Evolutionary conservation across 2,888 invertebrate genomes (phyloP), one percentile per base, ranked within the genome.

Genomic region (Timema cristinae): DNA sequence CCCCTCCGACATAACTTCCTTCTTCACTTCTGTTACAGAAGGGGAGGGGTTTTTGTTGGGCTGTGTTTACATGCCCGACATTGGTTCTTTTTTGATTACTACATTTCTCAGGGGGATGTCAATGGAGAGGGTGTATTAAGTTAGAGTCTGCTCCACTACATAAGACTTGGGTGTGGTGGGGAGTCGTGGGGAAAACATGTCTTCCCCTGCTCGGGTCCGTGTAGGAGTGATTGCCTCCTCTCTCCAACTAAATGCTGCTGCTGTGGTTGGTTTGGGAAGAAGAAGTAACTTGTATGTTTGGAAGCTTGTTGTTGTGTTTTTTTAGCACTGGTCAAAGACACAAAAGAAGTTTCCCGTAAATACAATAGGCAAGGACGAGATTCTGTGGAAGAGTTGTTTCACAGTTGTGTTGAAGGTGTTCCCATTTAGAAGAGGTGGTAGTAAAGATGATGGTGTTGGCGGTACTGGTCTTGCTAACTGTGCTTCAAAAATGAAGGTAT

Each of bases 401-500:
- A 76, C 73, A 61, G 49, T 49, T 68, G 56, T 47, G 61, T 71
- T 11, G 78, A 73, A 49, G 82, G 79, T 5, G 81, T 79, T 69
- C n/a, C 84, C 84, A 71, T 84, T 84, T 49, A 82, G 78, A 49
- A 85, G 79, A 5, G 86, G 85, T 10, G 87, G 86, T 72, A 86
- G 78, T 16, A 87, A 80, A 0, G 84, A 82, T 1, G 86, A 83
- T 15, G 86, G 84, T 0, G 86, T 86, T 5, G 89, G 85, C 49
- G 88, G 86, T 83, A 90, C 89, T 0, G 92, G 91, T 68, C 91
- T 86, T 0, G 91, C 92, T 73, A 92, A 79, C 79, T 92, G 92
- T 0, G 90, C 92, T 80, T 93, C 92, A 73, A 92, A n/a, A n/a
- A 80, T 0, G 91, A 92, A 47, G 91, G 89, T 32, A 91, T 90